phyloP scores from a whole-genome alignment of 2,113 vertebrate species.

The Phylloscopus trochiloides region DNA sequence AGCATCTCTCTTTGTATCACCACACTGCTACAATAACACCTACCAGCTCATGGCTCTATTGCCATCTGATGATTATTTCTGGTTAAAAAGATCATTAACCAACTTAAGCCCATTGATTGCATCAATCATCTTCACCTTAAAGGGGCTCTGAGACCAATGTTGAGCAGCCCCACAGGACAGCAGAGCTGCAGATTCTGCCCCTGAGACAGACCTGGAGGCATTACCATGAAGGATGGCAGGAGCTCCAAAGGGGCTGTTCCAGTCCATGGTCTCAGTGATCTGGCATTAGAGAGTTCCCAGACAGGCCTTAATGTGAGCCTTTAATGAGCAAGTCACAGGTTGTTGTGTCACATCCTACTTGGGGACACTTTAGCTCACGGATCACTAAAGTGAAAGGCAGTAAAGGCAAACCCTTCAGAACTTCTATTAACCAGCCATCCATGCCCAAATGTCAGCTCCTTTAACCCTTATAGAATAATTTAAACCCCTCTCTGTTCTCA shows the following conservation, averaged over 20 bases:
- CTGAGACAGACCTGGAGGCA: slow-evolving; percentile 3
- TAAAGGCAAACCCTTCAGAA: not conserved
- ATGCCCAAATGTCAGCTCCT: not conserved
- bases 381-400: not conserved
- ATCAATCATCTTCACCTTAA: slow-evolving; percentile 38
- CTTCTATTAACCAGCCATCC: not conserved
- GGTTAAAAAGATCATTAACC: slow-evolving; percentile 2
- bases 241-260: not conserved
- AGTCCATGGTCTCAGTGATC: not conserved
- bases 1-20: too few relatives aligned
- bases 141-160: slow-evolving; percentile 24
- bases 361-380: slow-evolving; percentile 22
- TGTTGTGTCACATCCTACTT: not conserved
- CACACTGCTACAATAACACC: not conserved
- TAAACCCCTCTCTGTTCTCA: not conserved
- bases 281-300: slow-evolving; percentile 18
- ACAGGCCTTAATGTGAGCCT: not conserved
- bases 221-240: not conserved
- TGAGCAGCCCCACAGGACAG: slow-evolving; percentile 17
- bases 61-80: slow-evolving; percentile 1
- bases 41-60: not conserved
- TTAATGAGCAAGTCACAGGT: not conserved
- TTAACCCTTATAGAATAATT: not conserved
- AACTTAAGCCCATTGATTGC: not conserved
- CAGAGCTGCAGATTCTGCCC: not conserved